These are phyloP conservation scores for Venusia cambrica DNA, from an alignment of 2,888 invertebrate species.

Conservation along the genomic window DNA sequence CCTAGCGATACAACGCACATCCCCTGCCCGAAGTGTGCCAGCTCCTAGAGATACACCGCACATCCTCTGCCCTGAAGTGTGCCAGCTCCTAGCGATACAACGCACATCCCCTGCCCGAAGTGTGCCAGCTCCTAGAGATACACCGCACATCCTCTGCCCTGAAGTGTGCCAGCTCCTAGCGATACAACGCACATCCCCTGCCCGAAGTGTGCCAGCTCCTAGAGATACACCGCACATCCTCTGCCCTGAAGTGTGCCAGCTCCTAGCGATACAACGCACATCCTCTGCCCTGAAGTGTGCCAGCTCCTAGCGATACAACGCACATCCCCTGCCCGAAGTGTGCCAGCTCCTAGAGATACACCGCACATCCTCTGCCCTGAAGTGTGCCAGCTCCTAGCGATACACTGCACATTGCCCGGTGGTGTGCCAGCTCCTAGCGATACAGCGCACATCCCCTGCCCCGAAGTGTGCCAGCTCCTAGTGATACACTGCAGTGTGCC, in stretches of 20 bases:
- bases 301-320: too few relatives aligned
- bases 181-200: slow-evolving; percentile 15
- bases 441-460: too few relatives aligned
- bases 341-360: slow-evolving; percentile 12
- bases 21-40: slow-evolving; percentile 14
- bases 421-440: slow-evolving; percentile 13
- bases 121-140: slow-evolving; percentile 13
- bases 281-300: slow-evolving; percentile 15
- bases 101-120: slow-evolving; percentile 16
- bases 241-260: slow-evolving; percentile 15
- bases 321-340: slow-evolving; percentile 16
- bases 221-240: too few relatives aligned
- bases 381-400: slow-evolving; percentile 13
- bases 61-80: slow-evolving; percentile 14
- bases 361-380: slow-evolving; percentile 12
- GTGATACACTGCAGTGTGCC: background rate
- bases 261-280: too few relatives aligned
- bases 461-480: slow-evolving; percentile 15
- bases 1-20: too few relatives aligned
- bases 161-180: slow-evolving; percentile 15
- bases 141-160: too few relatives aligned
- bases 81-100: too few relatives aligned
- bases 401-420: too few relatives aligned
- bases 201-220: slow-evolving; percentile 15
- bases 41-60: too few relatives aligned